Evolutionary conservation across 2,797 vertebrate genomes (phyloP), one percentile per base, ranked within the genome.

Genomic region (Artibeus jamaicensis): DNA sequence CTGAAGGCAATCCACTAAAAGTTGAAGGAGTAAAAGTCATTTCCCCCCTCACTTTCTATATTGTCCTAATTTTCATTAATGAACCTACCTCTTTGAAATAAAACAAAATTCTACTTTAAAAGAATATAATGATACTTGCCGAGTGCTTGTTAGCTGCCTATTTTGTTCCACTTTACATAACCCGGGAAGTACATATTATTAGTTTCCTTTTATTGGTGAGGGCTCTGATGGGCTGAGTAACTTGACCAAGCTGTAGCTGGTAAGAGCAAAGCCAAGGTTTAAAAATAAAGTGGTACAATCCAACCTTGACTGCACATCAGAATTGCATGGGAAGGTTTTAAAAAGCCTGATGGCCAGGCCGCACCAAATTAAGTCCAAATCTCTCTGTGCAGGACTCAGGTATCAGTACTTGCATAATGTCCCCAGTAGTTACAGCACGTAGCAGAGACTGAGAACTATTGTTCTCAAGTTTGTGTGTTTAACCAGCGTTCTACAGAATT

Each of bases 91-190:
- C 91, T 93, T 62, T 62, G 78, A 42, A 91, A 77, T 74, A 57
- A 93, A 83, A 86, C 50, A 89, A 57, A 96, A 76, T 8, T 84
- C 57, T 46, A 44, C 48, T 71, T 76, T 92, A 85, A 90, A 87
- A 39, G 76, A 67, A 78, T n/a, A 34, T 34, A 91, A 55, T 32
- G 83, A 59, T 84, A 39, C 15, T 78, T 73, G 42, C 19, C 4
- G 5, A 62, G 24, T 15, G 21, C 67, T 77, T 85, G 62, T 57
- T 89, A 74, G 22, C 71, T 42, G 65, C 65, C 48, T 59, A 21
- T 81, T 86, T 81, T 0, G 3, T 65, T 50, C 62, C 79, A 53
- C 59, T 91, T 89, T 86, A 77, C 3, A 15, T 68, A 84, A 71
- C 68, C 62, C 0, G 55, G 18, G 53, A 92, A 39, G 10, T 65